Percentiles rank a stretch among this genome's conserved stretches.
These are phyloP conservation scores for Dendrocopos noguchii DNA, from an alignment of 2,113 vertebrate species.

Conservation along the genomic window DNA sequence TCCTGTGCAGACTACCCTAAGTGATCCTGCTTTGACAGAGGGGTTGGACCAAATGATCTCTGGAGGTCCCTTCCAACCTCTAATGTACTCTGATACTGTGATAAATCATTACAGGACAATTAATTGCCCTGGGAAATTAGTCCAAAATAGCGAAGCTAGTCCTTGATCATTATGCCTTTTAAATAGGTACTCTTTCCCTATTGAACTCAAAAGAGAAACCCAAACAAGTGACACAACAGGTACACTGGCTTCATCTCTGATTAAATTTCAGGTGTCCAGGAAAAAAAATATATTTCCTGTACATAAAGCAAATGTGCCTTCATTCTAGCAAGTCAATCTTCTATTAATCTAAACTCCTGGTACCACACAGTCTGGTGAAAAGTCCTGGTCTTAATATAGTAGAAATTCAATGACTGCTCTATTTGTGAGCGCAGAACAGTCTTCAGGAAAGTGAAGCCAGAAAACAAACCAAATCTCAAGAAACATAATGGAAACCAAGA, in stretches of 20 bases:
- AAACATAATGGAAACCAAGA: background rate
- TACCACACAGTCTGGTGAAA: fast-evolving
- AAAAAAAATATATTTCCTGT: background rate
- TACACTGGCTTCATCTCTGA: background rate
- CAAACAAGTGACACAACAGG: background rate
- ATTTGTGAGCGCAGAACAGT: background rate
- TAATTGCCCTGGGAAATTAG: background rate
- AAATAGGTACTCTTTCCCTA: background rate
- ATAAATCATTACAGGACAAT: background rate
- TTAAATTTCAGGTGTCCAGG: background rate
- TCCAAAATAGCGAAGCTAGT: background rate
- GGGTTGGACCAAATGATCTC: too few species aligned
- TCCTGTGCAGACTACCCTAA: too few species aligned
- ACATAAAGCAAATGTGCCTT: fast-evolving
- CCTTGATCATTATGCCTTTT: background rate
- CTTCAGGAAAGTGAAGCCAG: background rate
- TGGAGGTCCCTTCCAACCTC: too few species aligned
- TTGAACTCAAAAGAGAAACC: background rate
- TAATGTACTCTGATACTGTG: too few species aligned
- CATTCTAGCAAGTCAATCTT: too few species aligned
- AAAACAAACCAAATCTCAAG: background rate
- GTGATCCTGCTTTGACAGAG: too few species aligned
- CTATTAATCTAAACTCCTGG: background rate
- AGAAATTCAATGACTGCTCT: background rate
- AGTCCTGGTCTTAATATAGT: background rate